Percentiles rank a stretch among this genome's conserved stretches.
phyloP scores from a whole-genome alignment of 2,888 invertebrate species.

The Agapetus fuscipes region DNA sequence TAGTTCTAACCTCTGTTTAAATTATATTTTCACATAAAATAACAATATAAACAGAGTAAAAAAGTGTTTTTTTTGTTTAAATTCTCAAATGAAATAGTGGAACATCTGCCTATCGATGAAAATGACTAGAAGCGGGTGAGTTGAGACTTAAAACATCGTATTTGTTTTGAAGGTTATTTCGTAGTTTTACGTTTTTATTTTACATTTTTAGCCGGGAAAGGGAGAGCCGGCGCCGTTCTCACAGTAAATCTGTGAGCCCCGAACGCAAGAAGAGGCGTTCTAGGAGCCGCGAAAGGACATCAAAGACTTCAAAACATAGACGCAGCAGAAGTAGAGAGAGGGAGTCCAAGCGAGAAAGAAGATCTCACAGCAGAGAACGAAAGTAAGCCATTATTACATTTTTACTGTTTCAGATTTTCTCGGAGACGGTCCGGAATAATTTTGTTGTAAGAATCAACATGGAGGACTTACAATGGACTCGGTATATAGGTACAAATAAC shows the following conservation, averaged over 20 bases:
- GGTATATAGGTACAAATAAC: no score
- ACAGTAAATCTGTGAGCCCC: constrained; percentile 48
- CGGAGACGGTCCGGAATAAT: no score
- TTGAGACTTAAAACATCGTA: background rate
- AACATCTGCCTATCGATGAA: no score
- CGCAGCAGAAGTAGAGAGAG: constrained; percentile 50
- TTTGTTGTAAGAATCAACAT: no score
- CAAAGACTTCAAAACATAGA: constrained; percentile 52
- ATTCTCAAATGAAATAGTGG: no score
- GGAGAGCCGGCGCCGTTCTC: constrained; percentile 45
- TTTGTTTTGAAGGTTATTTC: background rate
- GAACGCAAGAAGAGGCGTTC: constrained; percentile 51
- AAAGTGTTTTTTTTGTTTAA: no score
- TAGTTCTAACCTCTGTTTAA: no score
- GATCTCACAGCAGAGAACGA: constrained; percentile 28
- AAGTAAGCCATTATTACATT: constrained; percentile 30
- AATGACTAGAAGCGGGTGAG: constrained; percentile 18
- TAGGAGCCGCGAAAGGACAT: constrained; percentile 47
- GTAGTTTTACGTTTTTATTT: background rate
- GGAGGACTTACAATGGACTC: no score
- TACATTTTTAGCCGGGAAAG: constrained; percentile 26
- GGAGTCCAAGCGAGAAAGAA: constrained; percentile 34
- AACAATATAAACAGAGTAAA: no score
- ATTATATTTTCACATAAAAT: no score
- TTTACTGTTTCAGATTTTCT: no score